These are phyloP conservation scores for Prunella fulvescens DNA, from an alignment of 2,113 vertebrate species.

Conservation along the genomic window DNA sequence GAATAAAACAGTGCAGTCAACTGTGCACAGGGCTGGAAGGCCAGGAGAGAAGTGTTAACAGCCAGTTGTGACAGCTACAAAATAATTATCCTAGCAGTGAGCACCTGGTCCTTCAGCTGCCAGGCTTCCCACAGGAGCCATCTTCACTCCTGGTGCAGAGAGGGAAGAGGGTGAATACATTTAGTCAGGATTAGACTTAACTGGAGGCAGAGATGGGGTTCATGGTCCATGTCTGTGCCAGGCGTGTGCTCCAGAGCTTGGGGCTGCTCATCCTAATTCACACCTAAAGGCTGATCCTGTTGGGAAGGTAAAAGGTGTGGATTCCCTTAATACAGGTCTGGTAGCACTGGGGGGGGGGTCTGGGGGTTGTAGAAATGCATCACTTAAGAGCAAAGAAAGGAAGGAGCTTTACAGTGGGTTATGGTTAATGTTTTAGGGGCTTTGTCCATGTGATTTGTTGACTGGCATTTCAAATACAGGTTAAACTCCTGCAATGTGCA, in stretches of 20 bases:
- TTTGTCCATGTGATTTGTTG: not conserved
- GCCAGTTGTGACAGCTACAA: slow-evolving; percentile 58
- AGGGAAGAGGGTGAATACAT: not conserved
- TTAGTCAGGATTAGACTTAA: not conserved
- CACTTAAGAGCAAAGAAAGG: not conserved
- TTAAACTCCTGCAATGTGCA: not conserved
- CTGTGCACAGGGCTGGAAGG: slow-evolving; percentile 45
- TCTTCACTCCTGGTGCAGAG: not conserved
- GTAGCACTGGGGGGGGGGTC: not conserved
- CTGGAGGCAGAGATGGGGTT: not conserved
- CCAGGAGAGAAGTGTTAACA: slow-evolving; percentile 47
- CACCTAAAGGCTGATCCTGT: not conserved
- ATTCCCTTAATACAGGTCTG: not conserved
- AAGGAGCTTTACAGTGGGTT: not conserved
- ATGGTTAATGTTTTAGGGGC: not conserved
- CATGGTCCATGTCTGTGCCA: not conserved
- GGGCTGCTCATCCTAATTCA: not conserved
- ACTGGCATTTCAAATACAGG: not conserved
- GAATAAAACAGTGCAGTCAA: slow-evolving; percentile 68
- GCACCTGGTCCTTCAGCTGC: slow-evolving; percentile 59
- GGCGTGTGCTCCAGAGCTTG: not conserved
- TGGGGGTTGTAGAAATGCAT: not conserved
- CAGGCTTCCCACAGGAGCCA: slow-evolving; percentile 6
- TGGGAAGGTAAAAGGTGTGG: not conserved
- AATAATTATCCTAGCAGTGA: slow-evolving; percentile 49